Evolutionary conservation across 2,113 vertebrate genomes (phyloP).

Genomic region (Corythoichthys haematopterus): DNA sequence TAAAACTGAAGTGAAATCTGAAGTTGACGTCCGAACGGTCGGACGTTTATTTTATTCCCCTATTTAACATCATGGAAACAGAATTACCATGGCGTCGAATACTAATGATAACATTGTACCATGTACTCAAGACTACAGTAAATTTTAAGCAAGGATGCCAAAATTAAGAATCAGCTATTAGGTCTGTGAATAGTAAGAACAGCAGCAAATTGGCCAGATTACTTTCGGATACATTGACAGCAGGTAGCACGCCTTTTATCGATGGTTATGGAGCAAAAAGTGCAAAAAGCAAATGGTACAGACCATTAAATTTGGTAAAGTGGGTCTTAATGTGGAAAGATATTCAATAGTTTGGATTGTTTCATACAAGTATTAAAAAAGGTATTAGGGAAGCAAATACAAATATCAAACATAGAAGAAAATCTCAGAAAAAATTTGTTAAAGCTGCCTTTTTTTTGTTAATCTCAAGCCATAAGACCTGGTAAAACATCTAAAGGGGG

Average conservation of each 20-base stretch:
- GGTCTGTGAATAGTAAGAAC: constrained; percentile 50
- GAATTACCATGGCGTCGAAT: constrained; percentile 45
- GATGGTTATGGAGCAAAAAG: constrained; percentile 70
- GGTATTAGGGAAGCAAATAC: constrained; percentile 56
- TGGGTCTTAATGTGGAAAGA: constrained; percentile 63
- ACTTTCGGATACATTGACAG: constrained; percentile 75
- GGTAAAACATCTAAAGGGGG: constrained; percentile 43
- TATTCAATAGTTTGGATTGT: constrained; percentile 59
- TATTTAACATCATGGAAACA: constrained; percentile 51
- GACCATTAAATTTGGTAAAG: constrained; percentile 71
- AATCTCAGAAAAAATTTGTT: constrained; percentile 70
- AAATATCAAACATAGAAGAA: constrained; percentile 62
- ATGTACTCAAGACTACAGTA: constrained; percentile 54
- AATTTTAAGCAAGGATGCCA: constrained; percentile 49
- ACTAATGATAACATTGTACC: constrained; percentile 57
- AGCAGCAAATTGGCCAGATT: constrained; percentile 56
- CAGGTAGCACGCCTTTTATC: constrained; percentile 69
- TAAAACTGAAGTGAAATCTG: constrained; percentile 50
- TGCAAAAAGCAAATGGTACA: constrained; percentile 77
- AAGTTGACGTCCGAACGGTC: constrained; percentile 25
- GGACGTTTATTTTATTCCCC: constrained; percentile 35
- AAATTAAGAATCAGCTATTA: constrained; percentile 57
- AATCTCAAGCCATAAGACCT: constrained; percentile 65
- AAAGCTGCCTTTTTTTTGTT: constrained; percentile 70
- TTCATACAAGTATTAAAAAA: constrained; percentile 56